Evolutionary conservation across 2,888 invertebrate genomes (phyloP).

Genomic region (Sylvicola cinctus): DNA sequence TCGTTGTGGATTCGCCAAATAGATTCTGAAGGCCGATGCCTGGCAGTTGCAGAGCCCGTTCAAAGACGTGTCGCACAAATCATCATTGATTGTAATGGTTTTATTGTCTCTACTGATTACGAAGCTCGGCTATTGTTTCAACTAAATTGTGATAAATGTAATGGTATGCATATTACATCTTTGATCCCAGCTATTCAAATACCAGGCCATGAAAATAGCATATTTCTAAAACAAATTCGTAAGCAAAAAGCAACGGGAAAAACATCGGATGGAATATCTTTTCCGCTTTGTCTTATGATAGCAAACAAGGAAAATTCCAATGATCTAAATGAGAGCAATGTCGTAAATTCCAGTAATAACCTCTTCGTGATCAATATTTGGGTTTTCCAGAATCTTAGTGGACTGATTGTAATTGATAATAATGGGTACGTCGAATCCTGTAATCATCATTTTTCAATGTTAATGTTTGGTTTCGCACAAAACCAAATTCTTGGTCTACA

Average conservation of each 20-base stretch:
- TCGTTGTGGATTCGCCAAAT: slow-evolving; percentile 42
- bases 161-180: slow-evolving; percentile 28
- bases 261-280: slow-evolving; percentile 37
- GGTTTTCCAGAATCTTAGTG: slow-evolving; percentile 43
- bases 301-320: slow-evolving; percentile 13
- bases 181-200: slow-evolving; percentile 32
- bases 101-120: slow-evolving; percentile 14
- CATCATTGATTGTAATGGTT: slow-evolving; percentile 13
- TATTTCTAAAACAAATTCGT: slow-evolving; percentile 25
- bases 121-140: slow-evolving; percentile 33
- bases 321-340: slow-evolving; percentile 7
- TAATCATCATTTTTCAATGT: slow-evolving; percentile 42
- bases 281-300: slow-evolving; percentile 37
- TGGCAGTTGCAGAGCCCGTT: slow-evolving; percentile 44
- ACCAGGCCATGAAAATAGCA: slow-evolving; percentile 21
- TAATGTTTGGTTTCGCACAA: slow-evolving; percentile 41
- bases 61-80: slow-evolving; percentile 19
- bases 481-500: slow-evolving; percentile 34
- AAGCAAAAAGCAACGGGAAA: slow-evolving; percentile 45
- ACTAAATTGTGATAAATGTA: slow-evolving; percentile 30
- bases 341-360: slow-evolving; percentile 6
- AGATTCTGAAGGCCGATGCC: slow-evolving; percentile 34
- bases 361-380: slow-evolving; percentile 16
- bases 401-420: slow-evolving; percentile 39
- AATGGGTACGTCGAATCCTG: slow-evolving; percentile 40